Evolutionary conservation across 2,888 invertebrate genomes (phyloP), one percentile per base, ranked within the genome.

Genomic region (Plebejus anna): DNA sequence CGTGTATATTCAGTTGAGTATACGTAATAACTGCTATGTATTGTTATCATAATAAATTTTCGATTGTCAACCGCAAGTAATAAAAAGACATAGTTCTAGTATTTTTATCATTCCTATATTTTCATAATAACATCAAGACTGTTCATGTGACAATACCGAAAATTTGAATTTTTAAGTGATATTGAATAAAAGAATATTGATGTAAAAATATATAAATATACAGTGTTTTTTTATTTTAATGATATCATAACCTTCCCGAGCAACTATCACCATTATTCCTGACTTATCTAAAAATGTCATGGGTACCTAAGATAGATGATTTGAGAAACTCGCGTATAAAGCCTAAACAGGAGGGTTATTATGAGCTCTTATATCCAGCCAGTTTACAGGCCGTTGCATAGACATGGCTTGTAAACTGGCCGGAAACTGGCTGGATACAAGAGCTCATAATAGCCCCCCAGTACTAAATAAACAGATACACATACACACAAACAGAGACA

Each of bases 61-160:
- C n/a, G 51, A 55, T 73, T 73, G 51, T 57, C 7, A 59, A 59
- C 59, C 32, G 32, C 47, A 71, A 42, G 75, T 38, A 16, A 16
- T 55, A 36, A 75, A 59, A 75, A 75, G 59, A 59, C 59, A 22
- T 75, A 59, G 32, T 55, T 51, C 28, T 75, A 75, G 38, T 36
- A 57, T 61, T 75, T 32, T 61, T 59, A 75, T 55, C 51, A 59
- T 75, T 61, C 75, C 38, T 75, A 61, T 75, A 38, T 75, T 75
- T 75, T 75, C 59, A 75, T 75, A 59, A 75, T 79, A 77, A 78
- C 83, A 84, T 86, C 84, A 86, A 87, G 87, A 87, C 86, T 88
- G 85, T 84, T 84, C 81, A 82, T 85, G 81, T 85, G 85, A 85
- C 83, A 82, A 83, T 82, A 82, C 79, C 80, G 80, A 80, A 80